Base-by-base conservation (phyloP, 2,113 vertebrate genomes). In the Erythrolamprus reginae region DNA sequence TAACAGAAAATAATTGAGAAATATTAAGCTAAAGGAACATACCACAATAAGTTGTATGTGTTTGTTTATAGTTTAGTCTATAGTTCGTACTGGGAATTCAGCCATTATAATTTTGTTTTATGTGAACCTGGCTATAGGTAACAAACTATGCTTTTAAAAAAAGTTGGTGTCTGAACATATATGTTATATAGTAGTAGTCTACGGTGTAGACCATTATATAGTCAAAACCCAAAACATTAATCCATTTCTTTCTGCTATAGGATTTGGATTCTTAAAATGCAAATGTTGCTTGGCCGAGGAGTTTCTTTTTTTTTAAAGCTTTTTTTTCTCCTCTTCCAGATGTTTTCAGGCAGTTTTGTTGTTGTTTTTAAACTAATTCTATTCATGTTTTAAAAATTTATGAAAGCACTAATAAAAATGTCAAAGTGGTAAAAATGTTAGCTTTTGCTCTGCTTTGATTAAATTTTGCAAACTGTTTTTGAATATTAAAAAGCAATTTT, bases 391-490 rank as follows among this genome's bases (percentile, higher is more conserved):
- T 98, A 98, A 98, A 98, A 98, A 98, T 98, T 97, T 97, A 98
- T 97, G 97, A 97, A 97, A 96, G 97, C 96, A 86, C 97, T 98
- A 98, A 97, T 98, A 98, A 98, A 98, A 98, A 97, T 97, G 97
- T 98, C 97, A 97, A 96, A 97, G 96, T 97, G 96, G 97, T 98
- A 98, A 97, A 98, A 98, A 98, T 98, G 97, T 98, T 97, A 97
- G 97, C 97, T 97, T 98, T 98, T 97, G 96, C 97, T 97, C 96
- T 96, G 97, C 97, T 98, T 98, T 98, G 97, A 98, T 98, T 98
- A 98, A 97, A 98, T 98, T 98, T 97, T 96, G 96, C 97, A 97
- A 98, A 97, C 97, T 97, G 97, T 97, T 98, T 98, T 97, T 98
- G 97, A 98, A 98, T 98, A 98, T 98, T 97, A 98, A 98, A 97